Conservation (phyloP, 1,140 invertebrate species). For the Danaus melanippus region DNA sequence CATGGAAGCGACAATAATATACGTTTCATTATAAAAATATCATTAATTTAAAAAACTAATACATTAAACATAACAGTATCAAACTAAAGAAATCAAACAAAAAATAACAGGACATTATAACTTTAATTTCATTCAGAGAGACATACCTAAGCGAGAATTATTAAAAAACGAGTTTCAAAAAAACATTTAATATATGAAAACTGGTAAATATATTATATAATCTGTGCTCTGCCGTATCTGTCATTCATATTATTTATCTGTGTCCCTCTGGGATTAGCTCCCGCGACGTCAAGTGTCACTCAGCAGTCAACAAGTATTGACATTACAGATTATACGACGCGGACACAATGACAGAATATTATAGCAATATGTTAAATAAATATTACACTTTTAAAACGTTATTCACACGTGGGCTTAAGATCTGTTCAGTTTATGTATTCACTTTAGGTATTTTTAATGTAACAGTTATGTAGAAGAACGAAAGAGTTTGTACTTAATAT, state of each 20-base stretch:
- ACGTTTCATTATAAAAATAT: neutral
- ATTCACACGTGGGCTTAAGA: too few species aligned
- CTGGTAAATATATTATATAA: too few species aligned
- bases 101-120: too few species aligned
- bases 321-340: constrained; percentile 35
- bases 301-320: constrained; percentile 43
- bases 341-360: too few species aligned
- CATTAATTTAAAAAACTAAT: constrained; percentile 25
- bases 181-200: too few species aligned
- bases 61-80: constrained; percentile 18
- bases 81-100: constrained; percentile 1
- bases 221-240: neutral
- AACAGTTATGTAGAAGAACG: too few species aligned
- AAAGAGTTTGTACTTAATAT: too few species aligned
- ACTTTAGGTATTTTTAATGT: too few species aligned
- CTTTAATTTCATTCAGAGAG: too few species aligned
- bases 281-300: constrained; percentile 57
- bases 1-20: constrained; percentile 7
- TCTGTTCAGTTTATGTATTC: too few species aligned
- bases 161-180: too few species aligned
- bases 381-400: neutral
- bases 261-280: constrained; percentile 38
- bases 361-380: neutral
- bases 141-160: too few species aligned
- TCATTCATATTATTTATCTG: neutral